Evolutionary conservation across 2,113 vertebrate species (phyloP).

Genomic region (Mirza zaza): DNA sequence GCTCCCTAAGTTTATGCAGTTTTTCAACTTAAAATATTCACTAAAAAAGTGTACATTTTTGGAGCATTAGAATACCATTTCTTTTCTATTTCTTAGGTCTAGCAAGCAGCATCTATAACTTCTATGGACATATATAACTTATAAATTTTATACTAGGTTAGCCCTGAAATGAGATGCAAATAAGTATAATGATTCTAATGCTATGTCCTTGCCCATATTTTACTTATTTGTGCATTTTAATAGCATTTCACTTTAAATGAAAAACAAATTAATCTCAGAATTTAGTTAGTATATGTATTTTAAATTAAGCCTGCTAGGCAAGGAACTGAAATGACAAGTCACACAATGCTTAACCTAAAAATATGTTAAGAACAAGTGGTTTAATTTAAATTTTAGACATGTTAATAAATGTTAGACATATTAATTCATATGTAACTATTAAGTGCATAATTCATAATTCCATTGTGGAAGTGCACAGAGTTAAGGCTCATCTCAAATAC

Average conservation of each 20-base stretch:
- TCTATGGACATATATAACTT: not conserved
- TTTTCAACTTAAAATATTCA: slow-evolving; percentile 23
- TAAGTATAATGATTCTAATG: not conserved
- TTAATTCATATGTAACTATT: not conserved
- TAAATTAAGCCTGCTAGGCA: not conserved
- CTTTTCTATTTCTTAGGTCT: not conserved
- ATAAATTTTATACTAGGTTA: not conserved
- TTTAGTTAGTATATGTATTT: not conserved
- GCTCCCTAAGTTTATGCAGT: not conserved
- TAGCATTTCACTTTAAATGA: slow-evolving; percentile 21
- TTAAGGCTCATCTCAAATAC: not conserved
- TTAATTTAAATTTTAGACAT: not conserved
- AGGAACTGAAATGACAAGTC: not conserved
- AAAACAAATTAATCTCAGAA: slow-evolving; percentile 9
- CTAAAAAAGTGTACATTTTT: not conserved
- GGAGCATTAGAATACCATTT: not conserved
- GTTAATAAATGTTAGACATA: not conserved
- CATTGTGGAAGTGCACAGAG: not conserved
- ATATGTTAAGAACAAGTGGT: not conserved
- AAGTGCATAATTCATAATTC: not conserved
- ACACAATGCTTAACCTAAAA: not conserved
- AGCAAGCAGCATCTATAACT: not conserved
- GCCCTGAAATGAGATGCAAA: not conserved
- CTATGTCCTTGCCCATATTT: not conserved
- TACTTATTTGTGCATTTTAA: not conserved